Percentiles rank a stretch among this genome's conserved stretches.
These are phyloP conservation scores for Deroplatys truncata DNA, from an alignment of 2,888 invertebrate species.

Conservation along the genomic window DNA sequence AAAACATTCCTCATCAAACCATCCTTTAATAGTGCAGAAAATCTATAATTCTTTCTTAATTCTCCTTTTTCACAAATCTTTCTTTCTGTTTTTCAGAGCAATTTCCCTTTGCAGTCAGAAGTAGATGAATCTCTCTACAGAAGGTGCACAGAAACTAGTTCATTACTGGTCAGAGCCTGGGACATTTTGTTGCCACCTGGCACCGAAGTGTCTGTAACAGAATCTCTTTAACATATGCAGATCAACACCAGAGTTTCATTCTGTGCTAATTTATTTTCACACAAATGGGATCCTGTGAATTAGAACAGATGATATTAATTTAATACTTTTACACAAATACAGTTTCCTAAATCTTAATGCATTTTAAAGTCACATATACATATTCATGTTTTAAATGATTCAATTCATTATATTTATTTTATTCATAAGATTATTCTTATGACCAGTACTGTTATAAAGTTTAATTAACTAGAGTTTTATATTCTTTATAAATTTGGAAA, in stretches of 20 bases:
- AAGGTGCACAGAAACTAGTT: constrained; percentile 25
- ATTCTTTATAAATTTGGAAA: too few species aligned
- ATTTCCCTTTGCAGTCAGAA: constrained; percentile 1
- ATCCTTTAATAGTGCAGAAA: not conserved
- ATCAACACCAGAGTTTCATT: not conserved
- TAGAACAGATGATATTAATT: not conserved
- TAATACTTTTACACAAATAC: not conserved
- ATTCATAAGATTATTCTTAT: too few species aligned
- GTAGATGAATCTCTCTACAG: constrained; percentile 19
- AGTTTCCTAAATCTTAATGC: not conserved
- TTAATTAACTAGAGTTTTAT: too few species aligned
- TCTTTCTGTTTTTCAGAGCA: constrained; percentile 4
- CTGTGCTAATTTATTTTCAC: not conserved
- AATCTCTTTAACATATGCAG: not conserved
- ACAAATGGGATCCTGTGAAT: not conserved
- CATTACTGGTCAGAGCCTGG: constrained; percentile 23
- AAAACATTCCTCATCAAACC: too few species aligned
- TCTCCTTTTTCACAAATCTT: not conserved
- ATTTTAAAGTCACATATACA: not conserved
- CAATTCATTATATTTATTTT: too few species aligned
- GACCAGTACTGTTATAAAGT: too few species aligned
- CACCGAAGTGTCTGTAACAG: not conserved
- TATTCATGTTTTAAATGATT: too few species aligned
- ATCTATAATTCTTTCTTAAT: not conserved
- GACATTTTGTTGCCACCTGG: constrained; percentile 17